Base-by-base conservation (phyloP, 2,113 vertebrate genomes). In the Scomber colias region DNA sequence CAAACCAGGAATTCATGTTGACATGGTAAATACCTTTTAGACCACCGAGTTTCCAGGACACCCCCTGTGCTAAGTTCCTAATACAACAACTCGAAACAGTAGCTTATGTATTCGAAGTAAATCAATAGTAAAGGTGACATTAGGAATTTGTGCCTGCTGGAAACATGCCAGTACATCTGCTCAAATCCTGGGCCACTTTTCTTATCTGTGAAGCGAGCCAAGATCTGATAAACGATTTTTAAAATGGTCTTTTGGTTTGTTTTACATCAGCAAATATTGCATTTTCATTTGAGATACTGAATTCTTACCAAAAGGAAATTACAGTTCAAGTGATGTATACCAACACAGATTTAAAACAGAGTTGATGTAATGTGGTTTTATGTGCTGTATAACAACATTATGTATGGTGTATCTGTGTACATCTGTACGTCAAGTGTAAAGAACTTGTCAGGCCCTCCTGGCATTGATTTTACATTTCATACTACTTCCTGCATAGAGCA, bases 401-500 rank as follows among this genome's bases (percentile, higher is more conserved):
- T 66, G 68, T 50, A 70, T 46, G 70, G 64, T 30, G 69, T 79
- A 88, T 87, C 79, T 76, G 76, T 75, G 77, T 84, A 81, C 71
- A 89, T 87, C 85, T 89, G 81, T 64, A 82, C 77, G 2, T 83
- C 82, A 67, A 74, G 83, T 85, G 81, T 72, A 85, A 87, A 87
- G 82, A 72, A 80, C 79, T 53, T 81, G 78, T 87, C 73, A 85
- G 65, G 74, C 79, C 76, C 86, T 86, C 72, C 74, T 80, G 81
- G 79, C 83, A 87, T 87, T 77, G 88, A 93, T 94, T 88, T 89
- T 75, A 85, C 89, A 89, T 92, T 90, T 89, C 75, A 72, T 89
- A 87, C 83, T 53, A 92, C 88, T 89, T 88, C 86, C 85, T 89
- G 87, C 83, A 71, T 63, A 65, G 79, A 88, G 82, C 80, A 31